These are phyloP conservation scores for Euura lappo DNA, from an alignment of 1,140 invertebrate species.

Conservation along the genomic window DNA sequence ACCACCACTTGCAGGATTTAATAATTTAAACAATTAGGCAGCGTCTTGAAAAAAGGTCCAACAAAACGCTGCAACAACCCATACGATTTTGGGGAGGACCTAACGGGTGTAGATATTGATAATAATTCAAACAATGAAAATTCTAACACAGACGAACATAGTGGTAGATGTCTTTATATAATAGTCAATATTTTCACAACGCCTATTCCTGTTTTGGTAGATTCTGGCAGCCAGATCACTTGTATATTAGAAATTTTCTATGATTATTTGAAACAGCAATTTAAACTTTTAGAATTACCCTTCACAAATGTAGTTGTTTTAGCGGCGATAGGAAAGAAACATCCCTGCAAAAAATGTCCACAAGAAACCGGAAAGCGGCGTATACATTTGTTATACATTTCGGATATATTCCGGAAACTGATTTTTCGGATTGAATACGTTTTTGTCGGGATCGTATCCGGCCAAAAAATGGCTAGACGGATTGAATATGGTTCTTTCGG, in stretches of 20 bases:
- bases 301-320: background rate
- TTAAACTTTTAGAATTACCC: background rate
- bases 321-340: background rate
- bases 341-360: no score
- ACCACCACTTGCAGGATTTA: background rate
- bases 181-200: background rate
- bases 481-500: no score
- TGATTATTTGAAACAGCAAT: background rate
- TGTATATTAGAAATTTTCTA: background rate
- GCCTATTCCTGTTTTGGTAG: background rate
- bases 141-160: background rate
- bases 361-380: no score
- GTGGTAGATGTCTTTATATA: conserved; percentile 6
- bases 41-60: conserved; percentile 14
- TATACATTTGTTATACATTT: no score
- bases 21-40: conserved; percentile 23
- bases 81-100: conserved; percentile 15
- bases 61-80: background rate
- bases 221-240: no score
- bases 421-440: no score
- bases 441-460: no score
- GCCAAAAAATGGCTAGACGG: no score
- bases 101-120: background rate
- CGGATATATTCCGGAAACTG: no score
- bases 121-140: background rate